phyloP scores from a whole-genome alignment of 2,888 invertebrate genomes.

The Malthinus flaveolus region DNA sequence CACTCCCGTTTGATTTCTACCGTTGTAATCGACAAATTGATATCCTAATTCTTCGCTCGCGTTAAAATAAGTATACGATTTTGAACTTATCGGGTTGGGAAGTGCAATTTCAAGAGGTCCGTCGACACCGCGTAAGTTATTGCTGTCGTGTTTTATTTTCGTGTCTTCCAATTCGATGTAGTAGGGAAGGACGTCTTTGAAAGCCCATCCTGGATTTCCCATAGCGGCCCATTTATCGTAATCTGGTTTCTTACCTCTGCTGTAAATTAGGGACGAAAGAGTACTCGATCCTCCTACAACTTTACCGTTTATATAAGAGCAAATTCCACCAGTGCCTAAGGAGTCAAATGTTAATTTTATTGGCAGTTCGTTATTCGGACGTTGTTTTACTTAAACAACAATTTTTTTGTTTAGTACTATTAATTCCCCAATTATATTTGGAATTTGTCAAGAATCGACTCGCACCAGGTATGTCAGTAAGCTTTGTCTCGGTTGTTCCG shows the following conservation, averaged over 20 bases:
- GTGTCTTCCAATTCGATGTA: slow-evolving; percentile 42
- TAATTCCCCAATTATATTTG: background rate
- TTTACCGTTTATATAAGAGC: slow-evolving; percentile 47
- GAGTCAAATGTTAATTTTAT: background rate
- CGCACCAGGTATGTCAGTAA: background rate
- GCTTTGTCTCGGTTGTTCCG: background rate
- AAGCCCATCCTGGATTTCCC: slow-evolving; percentile 56
- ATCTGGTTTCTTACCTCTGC: slow-evolving; percentile 55
- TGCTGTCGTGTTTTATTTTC: too few relatives aligned
- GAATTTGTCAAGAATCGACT: background rate
- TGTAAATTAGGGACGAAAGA: slow-evolving; percentile 57
- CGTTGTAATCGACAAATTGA: slow-evolving; percentile 69
- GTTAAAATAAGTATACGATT: slow-evolving; percentile 59
- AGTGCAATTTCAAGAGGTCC: background rate
- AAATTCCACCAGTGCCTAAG: background rate
- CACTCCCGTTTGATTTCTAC: slow-evolving; percentile 62
- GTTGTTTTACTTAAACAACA: background rate
- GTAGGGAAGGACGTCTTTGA: slow-evolving; percentile 60
- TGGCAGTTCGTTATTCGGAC: background rate
- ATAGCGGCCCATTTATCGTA: too few relatives aligned
- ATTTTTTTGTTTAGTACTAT: background rate
- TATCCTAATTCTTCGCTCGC: slow-evolving; percentile 70
- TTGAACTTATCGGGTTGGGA: background rate
- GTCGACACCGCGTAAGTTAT: too few relatives aligned
- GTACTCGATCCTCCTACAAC: slow-evolving; percentile 57